Evolutionary conservation across 2,113 vertebrate species (phyloP).

Genomic region (Tyto alba): DNA sequence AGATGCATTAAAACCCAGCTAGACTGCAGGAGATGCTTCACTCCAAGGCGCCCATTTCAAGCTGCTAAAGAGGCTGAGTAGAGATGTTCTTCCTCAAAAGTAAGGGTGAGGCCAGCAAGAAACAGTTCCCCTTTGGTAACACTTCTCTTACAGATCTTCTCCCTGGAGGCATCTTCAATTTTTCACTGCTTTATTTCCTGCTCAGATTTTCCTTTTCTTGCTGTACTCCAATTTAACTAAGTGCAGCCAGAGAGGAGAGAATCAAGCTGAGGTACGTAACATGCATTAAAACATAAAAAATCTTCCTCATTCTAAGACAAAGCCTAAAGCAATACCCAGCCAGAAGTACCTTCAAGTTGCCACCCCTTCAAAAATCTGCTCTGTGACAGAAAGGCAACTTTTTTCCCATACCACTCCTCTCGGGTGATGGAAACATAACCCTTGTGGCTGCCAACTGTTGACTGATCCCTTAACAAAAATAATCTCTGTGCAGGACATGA

Average conservation of each 20-base stretch:
- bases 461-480: not conserved
- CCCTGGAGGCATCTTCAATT: not conserved
- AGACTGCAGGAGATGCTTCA: not conserved
- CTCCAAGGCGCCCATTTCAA: not conserved
- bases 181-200: conserved; percentile 4
- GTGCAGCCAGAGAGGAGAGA: not conserved
- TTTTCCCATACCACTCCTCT: not conserved
- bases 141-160: not conserved
- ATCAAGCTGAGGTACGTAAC: not conserved
- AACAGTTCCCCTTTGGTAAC: conserved; percentile 15
- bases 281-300: not conserved
- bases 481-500: not conserved
- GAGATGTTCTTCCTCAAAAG: conserved; percentile 21
- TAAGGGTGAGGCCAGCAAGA: not conserved
- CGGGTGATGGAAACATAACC: not conserved
- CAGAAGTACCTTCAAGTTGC: not conserved
- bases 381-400: not conserved
- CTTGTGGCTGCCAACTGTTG: not conserved
- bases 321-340: not conserved
- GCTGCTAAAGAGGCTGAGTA: not conserved
- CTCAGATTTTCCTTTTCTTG: not conserved
- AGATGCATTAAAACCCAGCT: not conserved
- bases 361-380: not conserved
- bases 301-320: not conserved
- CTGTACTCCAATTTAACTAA: not conserved